Conservation (phyloP, 2,797 vertebrate species). For the Hipposideros larvatus region DNA sequence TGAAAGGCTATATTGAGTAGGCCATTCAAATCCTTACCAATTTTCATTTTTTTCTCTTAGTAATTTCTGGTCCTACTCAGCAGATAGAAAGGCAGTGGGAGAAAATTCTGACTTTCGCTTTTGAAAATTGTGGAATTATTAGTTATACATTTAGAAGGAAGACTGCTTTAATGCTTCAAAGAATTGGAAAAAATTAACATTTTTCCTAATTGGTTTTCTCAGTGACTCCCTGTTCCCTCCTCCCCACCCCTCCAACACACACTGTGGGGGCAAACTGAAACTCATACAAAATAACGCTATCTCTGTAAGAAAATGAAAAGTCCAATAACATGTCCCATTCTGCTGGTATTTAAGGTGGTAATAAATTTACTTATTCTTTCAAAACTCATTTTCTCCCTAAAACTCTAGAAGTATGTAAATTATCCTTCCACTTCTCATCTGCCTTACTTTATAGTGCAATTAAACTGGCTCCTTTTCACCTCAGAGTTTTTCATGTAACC, state of each 20-base stretch:
- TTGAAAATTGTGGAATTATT: not conserved
- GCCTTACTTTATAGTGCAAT: not conserved
- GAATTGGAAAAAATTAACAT: not conserved
- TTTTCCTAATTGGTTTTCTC: not conserved
- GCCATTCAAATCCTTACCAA: not conserved
- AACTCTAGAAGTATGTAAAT: not conserved
- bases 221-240: not conserved
- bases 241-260: not conserved
- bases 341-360: not conserved
- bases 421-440: not conserved
- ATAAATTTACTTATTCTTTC: not conserved
- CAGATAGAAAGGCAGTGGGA: not conserved
- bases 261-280: not conserved
- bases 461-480: not conserved
- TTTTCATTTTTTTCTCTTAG: not conserved
- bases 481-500: not conserved
- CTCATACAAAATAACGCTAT: not conserved
- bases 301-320: not conserved
- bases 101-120: not conserved
- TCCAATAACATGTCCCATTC: not conserved
- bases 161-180: not conserved
- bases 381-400: constrained; percentile 44
- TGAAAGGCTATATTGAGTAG: not conserved
- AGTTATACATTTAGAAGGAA: not conserved
- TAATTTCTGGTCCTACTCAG: not conserved